Evolutionary conservation across 2,888 invertebrate genomes (phyloP).

Genomic region (Acleris emargana): DNA sequence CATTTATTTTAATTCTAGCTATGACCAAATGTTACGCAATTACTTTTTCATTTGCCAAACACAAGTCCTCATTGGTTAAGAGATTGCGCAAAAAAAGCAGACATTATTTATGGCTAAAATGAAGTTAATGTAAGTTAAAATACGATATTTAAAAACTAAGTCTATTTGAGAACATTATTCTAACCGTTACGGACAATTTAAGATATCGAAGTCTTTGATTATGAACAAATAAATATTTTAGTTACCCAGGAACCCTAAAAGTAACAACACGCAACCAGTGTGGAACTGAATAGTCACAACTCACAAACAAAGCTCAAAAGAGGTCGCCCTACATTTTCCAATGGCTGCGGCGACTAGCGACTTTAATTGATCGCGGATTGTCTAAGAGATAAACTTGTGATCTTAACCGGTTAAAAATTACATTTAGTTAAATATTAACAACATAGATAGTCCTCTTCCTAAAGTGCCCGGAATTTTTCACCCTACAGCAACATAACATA

Average conservation of each 20-base stretch:
- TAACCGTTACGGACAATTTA: too few relatives aligned
- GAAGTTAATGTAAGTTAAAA: too few relatives aligned
- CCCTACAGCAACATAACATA: too few relatives aligned
- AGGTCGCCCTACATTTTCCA: constrained; percentile 37
- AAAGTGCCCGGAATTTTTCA: not conserved
- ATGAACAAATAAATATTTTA: not conserved
- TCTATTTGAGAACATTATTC: too few relatives aligned
- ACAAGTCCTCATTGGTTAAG: too few relatives aligned
- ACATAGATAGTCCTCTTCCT: not conserved
- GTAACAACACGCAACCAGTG: constrained; percentile 12
- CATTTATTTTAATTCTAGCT: too few relatives aligned
- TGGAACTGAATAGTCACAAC: constrained; percentile 22
- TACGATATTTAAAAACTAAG: too few relatives aligned
- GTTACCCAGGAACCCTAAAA: constrained; percentile 14
- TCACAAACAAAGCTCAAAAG: constrained; percentile 14
- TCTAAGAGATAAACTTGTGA: constrained; percentile 4
- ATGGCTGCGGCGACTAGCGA: constrained; percentile 13
- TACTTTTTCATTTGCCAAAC: too few relatives aligned
- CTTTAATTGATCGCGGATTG: constrained; percentile 7
- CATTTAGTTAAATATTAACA: not conserved
- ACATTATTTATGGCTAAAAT: too few relatives aligned
- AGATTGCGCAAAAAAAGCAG: too few relatives aligned
- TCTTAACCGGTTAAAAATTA: constrained; percentile 12
- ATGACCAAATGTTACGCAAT: too few relatives aligned
- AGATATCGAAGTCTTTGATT: too few relatives aligned